phyloP scores from a whole-genome alignment of 2,888 invertebrate species.

The Stenotaenia linearis region DNA sequence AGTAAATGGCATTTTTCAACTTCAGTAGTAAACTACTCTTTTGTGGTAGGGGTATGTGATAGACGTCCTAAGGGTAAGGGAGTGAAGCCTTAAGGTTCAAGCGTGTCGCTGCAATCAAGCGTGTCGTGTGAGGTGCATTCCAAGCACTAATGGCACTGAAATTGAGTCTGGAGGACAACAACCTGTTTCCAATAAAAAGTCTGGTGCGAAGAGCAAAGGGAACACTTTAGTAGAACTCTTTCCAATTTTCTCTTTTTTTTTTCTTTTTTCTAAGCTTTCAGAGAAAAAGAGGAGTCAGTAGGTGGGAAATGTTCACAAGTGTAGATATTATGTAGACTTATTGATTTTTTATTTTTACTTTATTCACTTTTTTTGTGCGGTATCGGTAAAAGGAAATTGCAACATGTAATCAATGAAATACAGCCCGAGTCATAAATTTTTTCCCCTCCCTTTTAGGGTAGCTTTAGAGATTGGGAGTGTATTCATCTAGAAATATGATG shows the following conservation, averaged over 20 bases:
- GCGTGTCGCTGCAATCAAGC: constrained; percentile 26
- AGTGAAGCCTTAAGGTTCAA: constrained; percentile 24
- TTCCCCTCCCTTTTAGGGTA: neutral
- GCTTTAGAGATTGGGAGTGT: constrained; percentile 16
- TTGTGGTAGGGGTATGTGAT: constrained; percentile 13
- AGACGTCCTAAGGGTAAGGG: constrained; percentile 10
- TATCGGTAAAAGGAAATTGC: constrained; percentile 21
- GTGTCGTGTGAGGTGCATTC: constrained; percentile 26
- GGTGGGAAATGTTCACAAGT: constrained; percentile 21
- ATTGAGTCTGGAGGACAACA: constrained; percentile 26
- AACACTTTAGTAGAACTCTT: constrained; percentile 23
- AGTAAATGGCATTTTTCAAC: neutral
- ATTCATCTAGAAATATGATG: constrained; percentile 26
- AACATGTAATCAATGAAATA: constrained; percentile 26
- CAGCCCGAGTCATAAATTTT: neutral
- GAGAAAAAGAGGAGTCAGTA: neutral
- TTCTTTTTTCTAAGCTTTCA: neutral
- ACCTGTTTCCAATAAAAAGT: constrained; percentile 26
- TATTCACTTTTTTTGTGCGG: neutral
- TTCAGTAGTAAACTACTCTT: neutral
- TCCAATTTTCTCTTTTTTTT: neutral
- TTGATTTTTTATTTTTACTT: neutral
- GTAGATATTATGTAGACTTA: constrained; percentile 26
- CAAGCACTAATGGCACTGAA: constrained; percentile 24
- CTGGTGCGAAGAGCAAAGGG: constrained; percentile 21